Conservation (phyloP, 2,888 invertebrate genomes). For the Mythimna loreyi region DNA sequence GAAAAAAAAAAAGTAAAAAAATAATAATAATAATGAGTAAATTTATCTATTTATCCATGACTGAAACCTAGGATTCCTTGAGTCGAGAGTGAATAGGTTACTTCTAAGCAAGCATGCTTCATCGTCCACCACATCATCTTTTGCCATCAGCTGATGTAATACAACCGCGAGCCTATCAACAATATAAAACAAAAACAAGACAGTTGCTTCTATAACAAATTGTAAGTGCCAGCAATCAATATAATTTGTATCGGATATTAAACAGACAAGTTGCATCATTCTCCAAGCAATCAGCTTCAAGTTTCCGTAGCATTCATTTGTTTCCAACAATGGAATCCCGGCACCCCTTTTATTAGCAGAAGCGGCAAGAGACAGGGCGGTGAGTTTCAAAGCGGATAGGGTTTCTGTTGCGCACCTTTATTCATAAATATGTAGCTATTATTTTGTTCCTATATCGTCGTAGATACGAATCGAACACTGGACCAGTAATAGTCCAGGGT, state of each 20-base stretch:
- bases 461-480: too few species aligned
- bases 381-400: not conserved
- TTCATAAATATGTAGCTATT: too few species aligned
- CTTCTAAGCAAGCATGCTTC: too few species aligned
- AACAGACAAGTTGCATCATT: conserved; percentile 26
- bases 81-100: too few species aligned
- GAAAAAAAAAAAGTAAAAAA: too few species aligned
- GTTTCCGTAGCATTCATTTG: conserved; percentile 57
- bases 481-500: too few species aligned
- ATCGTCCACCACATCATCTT: too few species aligned
- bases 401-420: not conserved
- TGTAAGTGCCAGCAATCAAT: not conserved
- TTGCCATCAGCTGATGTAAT: too few species aligned
- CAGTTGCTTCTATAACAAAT: not conserved
- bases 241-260: not conserved
- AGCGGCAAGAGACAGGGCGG: conserved; percentile 3
- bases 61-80: too few species aligned
- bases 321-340: conserved; percentile 49
- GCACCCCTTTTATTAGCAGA: conserved; percentile 7
- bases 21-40: too few species aligned
- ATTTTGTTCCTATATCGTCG: too few species aligned
- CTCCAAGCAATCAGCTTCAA: conserved; percentile 34
- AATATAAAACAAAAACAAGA: not conserved
- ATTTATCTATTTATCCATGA: too few species aligned
- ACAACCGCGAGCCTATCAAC: not conserved